Percentiles rank a stretch among this genome's conserved stretches.
phyloP scores from a whole-genome alignment of 2,797 vertebrate species.

The Ctenopoma multispine region DNA sequence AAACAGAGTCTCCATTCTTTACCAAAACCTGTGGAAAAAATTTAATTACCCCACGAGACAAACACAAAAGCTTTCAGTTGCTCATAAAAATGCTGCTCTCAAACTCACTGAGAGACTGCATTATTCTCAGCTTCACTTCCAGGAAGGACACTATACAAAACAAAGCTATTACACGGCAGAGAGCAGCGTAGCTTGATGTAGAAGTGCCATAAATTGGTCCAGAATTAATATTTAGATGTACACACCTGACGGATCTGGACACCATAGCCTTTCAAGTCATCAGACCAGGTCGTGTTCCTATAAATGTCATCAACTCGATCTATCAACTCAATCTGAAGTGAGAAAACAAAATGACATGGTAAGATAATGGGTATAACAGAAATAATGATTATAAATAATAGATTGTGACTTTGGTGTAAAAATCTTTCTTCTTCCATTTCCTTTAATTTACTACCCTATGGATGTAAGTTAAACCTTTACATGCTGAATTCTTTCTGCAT shows the following conservation, averaged over 20 bases:
- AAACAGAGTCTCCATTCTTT: constrained; percentile 74
- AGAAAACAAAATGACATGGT: constrained; percentile 29
- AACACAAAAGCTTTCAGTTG: constrained; percentile 68
- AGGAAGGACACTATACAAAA: constrained; percentile 29
- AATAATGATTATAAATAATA: neutral
- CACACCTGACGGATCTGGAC: constrained; percentile 97
- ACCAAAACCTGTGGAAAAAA: constrained; percentile 69
- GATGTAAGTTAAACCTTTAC: neutral
- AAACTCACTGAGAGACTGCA: constrained; percentile 29
- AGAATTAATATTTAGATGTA: constrained; percentile 2
- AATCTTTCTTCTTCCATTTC: neutral
- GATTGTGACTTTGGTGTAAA: neutral
- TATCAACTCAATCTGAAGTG: constrained; percentile 93
- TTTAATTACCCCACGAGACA: constrained; percentile 59
- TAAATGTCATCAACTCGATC: constrained; percentile 99
- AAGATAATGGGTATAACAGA: neutral
- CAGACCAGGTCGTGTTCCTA: constrained; percentile 95
- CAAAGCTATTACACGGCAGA: constrained; percentile 3
- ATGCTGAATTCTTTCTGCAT: neutral
- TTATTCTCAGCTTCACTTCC: constrained; percentile 46
- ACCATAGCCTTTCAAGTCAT: constrained; percentile 90
- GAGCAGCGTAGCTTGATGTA: constrained; percentile 3
- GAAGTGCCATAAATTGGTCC: neutral
- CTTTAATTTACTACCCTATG: neutral
- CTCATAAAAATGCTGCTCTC: constrained; percentile 39